Evolutionary conservation across 1,140 invertebrate genomes (phyloP).

Genomic region (Nasonia longicornis): DNA sequence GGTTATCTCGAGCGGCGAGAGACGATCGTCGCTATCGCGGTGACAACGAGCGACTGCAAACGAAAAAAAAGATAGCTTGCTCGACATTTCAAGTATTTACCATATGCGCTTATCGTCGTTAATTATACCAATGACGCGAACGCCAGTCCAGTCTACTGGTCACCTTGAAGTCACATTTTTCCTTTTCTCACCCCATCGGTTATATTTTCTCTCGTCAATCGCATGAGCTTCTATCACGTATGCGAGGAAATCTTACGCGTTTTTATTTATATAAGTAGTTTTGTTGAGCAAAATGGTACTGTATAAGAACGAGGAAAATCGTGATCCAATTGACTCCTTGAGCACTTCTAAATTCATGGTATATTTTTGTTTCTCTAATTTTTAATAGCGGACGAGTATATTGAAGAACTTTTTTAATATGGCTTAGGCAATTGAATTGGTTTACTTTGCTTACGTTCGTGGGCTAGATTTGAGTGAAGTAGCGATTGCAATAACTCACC

Average conservation of each 20-base stretch:
- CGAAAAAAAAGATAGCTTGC: background rate
- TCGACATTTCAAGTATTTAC: background rate
- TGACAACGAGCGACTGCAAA: background rate
- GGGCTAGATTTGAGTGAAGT: no score
- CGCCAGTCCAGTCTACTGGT: background rate
- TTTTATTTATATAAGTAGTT: background rate
- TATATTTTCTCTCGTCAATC: background rate
- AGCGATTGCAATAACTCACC: background rate
- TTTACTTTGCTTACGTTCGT: no score
- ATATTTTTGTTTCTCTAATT: no score
- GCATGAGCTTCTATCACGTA: background rate
- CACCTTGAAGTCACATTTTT: constrained; percentile 4
- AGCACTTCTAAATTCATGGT: no score
- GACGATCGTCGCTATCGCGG: background rate
- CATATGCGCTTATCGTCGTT: background rate
- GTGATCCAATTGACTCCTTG: no score
- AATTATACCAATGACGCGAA: constrained; percentile 11
- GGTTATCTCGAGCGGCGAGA: background rate
- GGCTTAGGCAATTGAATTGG: no score
- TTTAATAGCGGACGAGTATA: no score
- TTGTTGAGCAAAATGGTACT: background rate
- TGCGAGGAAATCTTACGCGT: background rate
- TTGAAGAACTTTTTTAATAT: no score
- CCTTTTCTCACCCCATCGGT: background rate
- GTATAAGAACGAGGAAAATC: background rate